phyloP scores from a whole-genome alignment of 2,113 vertebrate genomes.

The Butorides virescens region DNA sequence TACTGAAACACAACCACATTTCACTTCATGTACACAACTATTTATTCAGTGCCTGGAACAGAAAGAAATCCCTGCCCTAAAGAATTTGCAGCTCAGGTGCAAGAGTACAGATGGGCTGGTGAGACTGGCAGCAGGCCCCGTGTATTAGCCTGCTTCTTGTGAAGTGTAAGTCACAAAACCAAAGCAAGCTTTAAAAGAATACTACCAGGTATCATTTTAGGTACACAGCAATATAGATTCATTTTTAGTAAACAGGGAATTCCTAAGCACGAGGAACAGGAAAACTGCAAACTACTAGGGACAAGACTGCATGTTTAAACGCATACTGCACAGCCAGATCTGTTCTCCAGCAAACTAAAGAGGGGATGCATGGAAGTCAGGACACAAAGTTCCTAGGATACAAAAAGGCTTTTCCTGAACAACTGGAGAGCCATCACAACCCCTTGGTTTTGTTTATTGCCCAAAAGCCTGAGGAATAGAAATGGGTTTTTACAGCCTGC shows the following conservation, averaged over 20 bases:
- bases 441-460: neutral
- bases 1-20: too few species aligned
- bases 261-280: neutral
- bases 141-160: neutral
- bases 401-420: neutral
- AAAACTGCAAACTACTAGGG: neutral
- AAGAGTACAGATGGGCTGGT: fast-evolving
- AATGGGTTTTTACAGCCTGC: neutral
- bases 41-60: neutral
- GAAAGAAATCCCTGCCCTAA: neutral
- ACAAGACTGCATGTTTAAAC: neutral
- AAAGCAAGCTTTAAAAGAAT: neutral
- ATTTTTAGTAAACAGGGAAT: neutral
- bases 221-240: fast-evolving
- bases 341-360: neutral
- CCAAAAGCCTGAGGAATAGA: neutral
- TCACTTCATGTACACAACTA: fast-evolving
- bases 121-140: fast-evolving
- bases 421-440: neutral
- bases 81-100: neutral
- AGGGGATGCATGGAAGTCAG: neutral
- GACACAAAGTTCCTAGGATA: neutral
- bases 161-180: neutral
- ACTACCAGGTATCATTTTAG: neutral
- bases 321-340: fast-evolving